phyloP scores from a whole-genome alignment of 2,888 invertebrate species.

The Polydrusus tereticollis region DNA sequence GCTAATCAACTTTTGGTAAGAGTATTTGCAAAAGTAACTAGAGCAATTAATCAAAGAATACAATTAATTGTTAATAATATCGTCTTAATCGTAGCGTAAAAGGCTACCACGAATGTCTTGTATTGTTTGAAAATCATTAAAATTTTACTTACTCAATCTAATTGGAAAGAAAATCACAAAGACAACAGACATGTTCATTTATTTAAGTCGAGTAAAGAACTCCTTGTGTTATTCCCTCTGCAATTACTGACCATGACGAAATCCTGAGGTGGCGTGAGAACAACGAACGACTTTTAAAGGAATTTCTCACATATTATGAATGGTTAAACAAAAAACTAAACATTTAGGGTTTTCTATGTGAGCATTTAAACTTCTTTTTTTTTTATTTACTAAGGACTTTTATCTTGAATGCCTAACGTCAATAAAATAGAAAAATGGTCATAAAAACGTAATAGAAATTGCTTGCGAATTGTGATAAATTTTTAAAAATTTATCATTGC shows the following conservation, averaged over 20 bases:
- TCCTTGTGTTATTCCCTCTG: conserved; percentile 33
- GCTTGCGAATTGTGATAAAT: too few relatives aligned
- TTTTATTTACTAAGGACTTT: too few relatives aligned
- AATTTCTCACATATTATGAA: conserved; percentile 39
- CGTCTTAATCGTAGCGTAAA: too few relatives aligned
- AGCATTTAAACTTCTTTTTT: too few relatives aligned
- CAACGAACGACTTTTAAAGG: conserved; percentile 24
- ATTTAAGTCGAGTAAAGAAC: conserved; percentile 29
- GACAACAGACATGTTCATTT: conserved; percentile 18
- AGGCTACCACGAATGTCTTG: neutral
- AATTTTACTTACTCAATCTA: neutral
- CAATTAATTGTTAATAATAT: too few relatives aligned
- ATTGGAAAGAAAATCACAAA: conserved; percentile 6
- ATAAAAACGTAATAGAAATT: too few relatives aligned
- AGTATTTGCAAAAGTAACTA: too few relatives aligned
- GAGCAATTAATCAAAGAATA: too few relatives aligned
- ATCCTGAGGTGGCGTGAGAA: conserved; percentile 42
- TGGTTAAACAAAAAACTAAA: neutral
- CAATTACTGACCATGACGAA: conserved; percentile 40
- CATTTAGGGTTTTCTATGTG: conserved; percentile 3
- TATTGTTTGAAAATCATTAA: conserved; percentile 13
- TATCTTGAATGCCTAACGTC: too few relatives aligned
- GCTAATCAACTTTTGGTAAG: too few relatives aligned
- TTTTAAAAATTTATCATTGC: too few relatives aligned
- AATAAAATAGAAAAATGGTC: too few relatives aligned